phyloP scores from a whole-genome alignment of 2,888 invertebrate genomes.

The Aproaerema taeniolella region DNA sequence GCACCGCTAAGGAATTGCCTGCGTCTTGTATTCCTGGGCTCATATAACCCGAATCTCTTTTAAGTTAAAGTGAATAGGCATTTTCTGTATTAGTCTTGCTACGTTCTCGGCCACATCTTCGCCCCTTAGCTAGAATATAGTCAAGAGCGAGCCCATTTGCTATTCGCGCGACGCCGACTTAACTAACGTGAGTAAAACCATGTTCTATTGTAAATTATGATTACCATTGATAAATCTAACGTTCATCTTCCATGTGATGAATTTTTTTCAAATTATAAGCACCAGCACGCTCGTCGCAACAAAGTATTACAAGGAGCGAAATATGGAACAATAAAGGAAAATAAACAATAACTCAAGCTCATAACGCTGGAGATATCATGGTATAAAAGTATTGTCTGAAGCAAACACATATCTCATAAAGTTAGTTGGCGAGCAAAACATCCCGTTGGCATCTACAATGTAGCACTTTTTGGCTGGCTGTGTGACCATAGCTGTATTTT shows the following conservation, averaged over 20 bases:
- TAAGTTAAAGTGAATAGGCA: not conserved
- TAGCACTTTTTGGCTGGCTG: constrained; percentile 65
- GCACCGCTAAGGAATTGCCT: no score
- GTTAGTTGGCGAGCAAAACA: constrained; percentile 62
- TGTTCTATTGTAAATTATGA: no score
- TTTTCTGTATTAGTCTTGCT: not conserved
- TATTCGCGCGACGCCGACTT: no score
- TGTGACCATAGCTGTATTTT: no score
- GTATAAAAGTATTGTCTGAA: constrained; percentile 59
- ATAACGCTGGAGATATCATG: constrained; percentile 38
- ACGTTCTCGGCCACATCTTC: not conserved
- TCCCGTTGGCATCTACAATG: constrained; percentile 51
- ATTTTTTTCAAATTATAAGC: no score
- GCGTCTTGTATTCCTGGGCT: no score
- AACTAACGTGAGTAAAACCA: no score
- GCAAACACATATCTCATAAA: constrained; percentile 65
- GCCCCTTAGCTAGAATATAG: no score
- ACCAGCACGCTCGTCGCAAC: no score
- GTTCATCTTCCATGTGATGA: no score
- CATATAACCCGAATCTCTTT: not conserved
- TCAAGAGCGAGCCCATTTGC: no score
- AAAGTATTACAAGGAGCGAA: constrained; percentile 16
- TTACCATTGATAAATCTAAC: no score
- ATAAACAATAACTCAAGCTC: constrained; percentile 53
- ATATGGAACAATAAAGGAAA: constrained; percentile 34